phyloP scores from a whole-genome alignment of 1,140 invertebrate species.

The Dreissena polymorpha region DNA sequence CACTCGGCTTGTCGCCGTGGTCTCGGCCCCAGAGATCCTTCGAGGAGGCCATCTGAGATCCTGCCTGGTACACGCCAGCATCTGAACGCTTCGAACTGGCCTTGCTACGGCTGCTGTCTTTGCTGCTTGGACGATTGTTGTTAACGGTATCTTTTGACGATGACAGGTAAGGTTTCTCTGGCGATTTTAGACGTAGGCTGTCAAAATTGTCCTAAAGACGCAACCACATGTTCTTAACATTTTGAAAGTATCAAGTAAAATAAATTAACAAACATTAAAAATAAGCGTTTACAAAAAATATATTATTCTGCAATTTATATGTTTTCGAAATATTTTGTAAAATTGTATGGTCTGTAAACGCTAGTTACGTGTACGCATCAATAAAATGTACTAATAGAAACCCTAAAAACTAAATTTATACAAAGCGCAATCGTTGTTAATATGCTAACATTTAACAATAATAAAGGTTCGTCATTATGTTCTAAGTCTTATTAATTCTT shows the following conservation, averaged over 20 bases:
- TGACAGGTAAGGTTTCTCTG: slow-evolving; percentile 12
- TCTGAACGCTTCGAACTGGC: neutral
- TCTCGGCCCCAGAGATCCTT: slow-evolving; percentile 45
- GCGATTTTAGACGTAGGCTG: slow-evolving; percentile 13
- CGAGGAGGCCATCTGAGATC: slow-evolving; percentile 22
- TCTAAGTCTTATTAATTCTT: no score
- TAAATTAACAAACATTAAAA: neutral
- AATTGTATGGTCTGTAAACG: no score
- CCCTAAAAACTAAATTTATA: no score
- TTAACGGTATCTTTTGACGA: neutral
- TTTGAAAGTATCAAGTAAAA: neutral
- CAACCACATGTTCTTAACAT: neutral
- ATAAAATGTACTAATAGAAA: no score
- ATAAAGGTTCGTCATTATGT: no score
- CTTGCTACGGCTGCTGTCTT: neutral
- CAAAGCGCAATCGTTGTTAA: no score
- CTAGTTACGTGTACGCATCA: no score
- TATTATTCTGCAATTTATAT: neutral
- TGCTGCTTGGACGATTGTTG: neutral
- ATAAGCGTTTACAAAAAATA: neutral
- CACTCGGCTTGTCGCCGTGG: slow-evolving; percentile 29
- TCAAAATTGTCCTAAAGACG: slow-evolving; percentile 24
- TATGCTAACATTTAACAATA: no score
- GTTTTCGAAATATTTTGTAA: neutral
- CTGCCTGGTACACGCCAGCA: neutral